Percentiles rank a stretch among this genome's conserved stretches.
phyloP scores from a whole-genome alignment of 2,113 vertebrate genomes.

The Sapajus apella region DNA sequence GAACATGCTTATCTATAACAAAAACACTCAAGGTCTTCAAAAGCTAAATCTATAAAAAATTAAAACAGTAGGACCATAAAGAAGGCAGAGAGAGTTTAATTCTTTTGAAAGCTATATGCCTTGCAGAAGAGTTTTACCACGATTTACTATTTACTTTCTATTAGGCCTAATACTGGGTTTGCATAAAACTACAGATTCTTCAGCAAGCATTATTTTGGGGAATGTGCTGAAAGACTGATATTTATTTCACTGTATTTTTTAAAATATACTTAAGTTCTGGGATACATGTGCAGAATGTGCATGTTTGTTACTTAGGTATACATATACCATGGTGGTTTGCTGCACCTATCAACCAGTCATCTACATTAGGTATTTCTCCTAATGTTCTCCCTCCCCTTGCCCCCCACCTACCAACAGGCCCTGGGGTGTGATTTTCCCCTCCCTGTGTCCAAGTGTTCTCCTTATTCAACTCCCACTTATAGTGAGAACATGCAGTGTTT shows the following conservation, averaged over 20 bases:
- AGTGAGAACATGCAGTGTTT: too few species aligned
- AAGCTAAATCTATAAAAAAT: constrained; percentile 21
- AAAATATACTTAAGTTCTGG: too few species aligned
- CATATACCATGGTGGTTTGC: too few species aligned
- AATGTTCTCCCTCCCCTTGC: too few species aligned
- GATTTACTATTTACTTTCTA: not conserved
- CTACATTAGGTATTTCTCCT: too few species aligned
- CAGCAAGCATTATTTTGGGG: not conserved
- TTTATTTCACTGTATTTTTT: not conserved
- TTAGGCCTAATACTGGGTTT: not conserved
- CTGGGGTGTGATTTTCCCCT: too few species aligned
- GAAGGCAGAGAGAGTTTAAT: not conserved
- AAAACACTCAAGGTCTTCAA: not conserved
- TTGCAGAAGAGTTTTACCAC: not conserved
- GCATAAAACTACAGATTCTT: not conserved
- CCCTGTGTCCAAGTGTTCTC: too few species aligned
- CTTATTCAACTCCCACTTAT: too few species aligned
- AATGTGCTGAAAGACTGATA: not conserved
- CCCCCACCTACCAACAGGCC: too few species aligned
- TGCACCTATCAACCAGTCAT: too few species aligned
- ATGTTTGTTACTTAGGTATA: too few species aligned
- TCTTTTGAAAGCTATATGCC: not conserved
- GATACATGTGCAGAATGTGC: too few species aligned
- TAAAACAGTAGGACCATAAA: constrained; percentile 1
- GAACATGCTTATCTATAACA: not conserved